Conservation (phyloP, 1,140 invertebrate genomes). For the Lethocerus indicus region DNA sequence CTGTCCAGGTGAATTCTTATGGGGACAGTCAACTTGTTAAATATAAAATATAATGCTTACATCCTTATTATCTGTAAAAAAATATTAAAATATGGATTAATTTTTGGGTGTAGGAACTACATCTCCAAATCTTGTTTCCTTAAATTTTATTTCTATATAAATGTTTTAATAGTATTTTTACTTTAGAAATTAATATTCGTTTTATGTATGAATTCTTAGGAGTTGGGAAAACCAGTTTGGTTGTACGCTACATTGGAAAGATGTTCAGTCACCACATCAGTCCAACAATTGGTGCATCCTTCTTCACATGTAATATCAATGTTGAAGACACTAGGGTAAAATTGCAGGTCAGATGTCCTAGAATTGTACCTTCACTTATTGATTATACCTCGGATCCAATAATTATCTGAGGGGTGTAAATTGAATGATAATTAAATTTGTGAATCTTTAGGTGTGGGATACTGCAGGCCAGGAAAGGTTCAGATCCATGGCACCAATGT, state of each 20-base stretch:
- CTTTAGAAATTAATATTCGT: neutral
- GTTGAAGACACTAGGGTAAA: slow-evolving; percentile 47
- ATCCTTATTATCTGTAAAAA: too few species aligned
- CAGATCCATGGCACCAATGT: slow-evolving; percentile 78
- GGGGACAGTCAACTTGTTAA: too few species aligned
- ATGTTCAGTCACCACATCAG: slow-evolving; percentile 50
- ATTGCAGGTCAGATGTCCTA: slow-evolving; percentile 37
- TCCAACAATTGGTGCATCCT: slow-evolving; percentile 76
- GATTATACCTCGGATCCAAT: too few species aligned
- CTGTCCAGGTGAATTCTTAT: too few species aligned
- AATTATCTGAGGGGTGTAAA: too few species aligned
- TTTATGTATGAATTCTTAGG: slow-evolving; percentile 30
- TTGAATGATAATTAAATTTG: too few species aligned
- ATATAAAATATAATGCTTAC: too few species aligned
- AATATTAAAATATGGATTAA: too few species aligned
- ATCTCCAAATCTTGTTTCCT: too few species aligned
- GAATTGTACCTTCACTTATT: neutral
- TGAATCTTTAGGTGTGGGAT: slow-evolving; percentile 55
- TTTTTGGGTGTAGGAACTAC: too few species aligned
- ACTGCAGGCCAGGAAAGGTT: slow-evolving; percentile 80
- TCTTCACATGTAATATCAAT: slow-evolving; percentile 67
- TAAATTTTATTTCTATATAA: too few species aligned
- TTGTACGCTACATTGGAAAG: slow-evolving; percentile 61
- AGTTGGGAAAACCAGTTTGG: slow-evolving; percentile 73
- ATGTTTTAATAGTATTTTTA: neutral